These are phyloP conservation scores for Vultur gryphus DNA, from an alignment of 2,797 vertebrate genomes.

Conservation along the genomic window DNA sequence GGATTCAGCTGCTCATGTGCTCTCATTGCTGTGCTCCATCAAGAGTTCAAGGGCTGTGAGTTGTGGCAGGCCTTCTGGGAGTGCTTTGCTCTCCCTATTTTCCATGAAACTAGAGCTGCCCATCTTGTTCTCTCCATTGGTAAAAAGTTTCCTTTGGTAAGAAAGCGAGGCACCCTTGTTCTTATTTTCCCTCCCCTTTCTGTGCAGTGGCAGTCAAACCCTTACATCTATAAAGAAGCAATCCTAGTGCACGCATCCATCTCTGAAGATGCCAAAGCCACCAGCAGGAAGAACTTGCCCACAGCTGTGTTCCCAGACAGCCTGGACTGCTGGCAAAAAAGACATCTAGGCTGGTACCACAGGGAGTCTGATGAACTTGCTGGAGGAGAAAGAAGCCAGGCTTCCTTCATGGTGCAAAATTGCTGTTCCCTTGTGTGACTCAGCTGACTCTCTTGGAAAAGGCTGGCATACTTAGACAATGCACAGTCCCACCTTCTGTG, in stretches of 20 bases:
- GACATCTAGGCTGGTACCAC: background rate
- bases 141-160: background rate
- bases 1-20: background rate
- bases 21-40: background rate
- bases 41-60: background rate
- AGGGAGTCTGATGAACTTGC: background rate
- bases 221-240: background rate
- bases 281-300: background rate
- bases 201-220: background rate
- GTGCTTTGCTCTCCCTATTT: background rate
- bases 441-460: background rate
- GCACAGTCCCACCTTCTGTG: background rate
- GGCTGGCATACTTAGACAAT: background rate
- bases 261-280: background rate
- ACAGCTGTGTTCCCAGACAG: background rate
- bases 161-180: background rate
- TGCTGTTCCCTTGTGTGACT: background rate
- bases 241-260: background rate
- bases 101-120: background rate
- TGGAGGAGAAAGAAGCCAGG: background rate
- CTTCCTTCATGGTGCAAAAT: background rate
- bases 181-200: background rate
- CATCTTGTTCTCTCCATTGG: background rate
- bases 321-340: background rate
- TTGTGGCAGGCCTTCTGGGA: background rate